Conservation (phyloP, 2,888 invertebrate genomes). For the Agelastica alni region DNA sequence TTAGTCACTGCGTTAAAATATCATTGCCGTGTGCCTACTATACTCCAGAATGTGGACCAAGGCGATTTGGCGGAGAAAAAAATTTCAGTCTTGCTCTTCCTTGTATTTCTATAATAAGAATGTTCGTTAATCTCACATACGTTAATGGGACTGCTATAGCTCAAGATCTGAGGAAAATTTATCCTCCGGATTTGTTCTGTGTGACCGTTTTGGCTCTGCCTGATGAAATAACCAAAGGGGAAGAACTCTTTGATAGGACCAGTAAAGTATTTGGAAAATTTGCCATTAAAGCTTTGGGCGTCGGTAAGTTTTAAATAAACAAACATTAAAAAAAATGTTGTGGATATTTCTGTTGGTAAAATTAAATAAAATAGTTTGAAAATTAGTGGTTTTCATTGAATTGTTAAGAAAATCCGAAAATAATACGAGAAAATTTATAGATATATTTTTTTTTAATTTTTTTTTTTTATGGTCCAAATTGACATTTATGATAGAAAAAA, state of each 20-base stretch:
- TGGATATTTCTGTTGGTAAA: too few species aligned
- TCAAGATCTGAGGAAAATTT: conserved; percentile 12
- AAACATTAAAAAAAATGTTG: too few species aligned
- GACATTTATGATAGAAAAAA: conserved; percentile 1
- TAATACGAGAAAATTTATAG: too few species aligned
- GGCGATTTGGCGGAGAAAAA: neutral
- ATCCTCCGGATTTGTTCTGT: conserved; percentile 13
- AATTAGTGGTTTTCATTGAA: too few species aligned
- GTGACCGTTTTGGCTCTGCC: conserved; percentile 16
- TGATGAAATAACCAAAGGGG: conserved; percentile 3
- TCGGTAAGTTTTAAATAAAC: too few species aligned
- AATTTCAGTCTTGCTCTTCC: neutral
- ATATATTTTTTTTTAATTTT: too few species aligned
- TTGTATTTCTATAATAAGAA: conserved; percentile 11
- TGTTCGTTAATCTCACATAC: conserved; percentile 5
- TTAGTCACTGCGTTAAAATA: neutral
- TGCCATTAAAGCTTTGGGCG: conserved; percentile 1
- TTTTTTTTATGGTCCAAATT: neutral
- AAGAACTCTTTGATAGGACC: neutral
- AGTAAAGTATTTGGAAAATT: conserved; percentile 8
- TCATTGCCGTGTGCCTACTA: conserved; percentile 6
- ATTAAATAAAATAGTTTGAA: too few species aligned
- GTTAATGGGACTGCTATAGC: conserved; percentile 11
- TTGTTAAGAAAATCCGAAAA: too few species aligned
- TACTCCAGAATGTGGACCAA: conserved; percentile 7